These are phyloP conservation scores for Branchinecta lindahli DNA, from an alignment of 1,140 invertebrate species.

Conservation along the genomic window DNA sequence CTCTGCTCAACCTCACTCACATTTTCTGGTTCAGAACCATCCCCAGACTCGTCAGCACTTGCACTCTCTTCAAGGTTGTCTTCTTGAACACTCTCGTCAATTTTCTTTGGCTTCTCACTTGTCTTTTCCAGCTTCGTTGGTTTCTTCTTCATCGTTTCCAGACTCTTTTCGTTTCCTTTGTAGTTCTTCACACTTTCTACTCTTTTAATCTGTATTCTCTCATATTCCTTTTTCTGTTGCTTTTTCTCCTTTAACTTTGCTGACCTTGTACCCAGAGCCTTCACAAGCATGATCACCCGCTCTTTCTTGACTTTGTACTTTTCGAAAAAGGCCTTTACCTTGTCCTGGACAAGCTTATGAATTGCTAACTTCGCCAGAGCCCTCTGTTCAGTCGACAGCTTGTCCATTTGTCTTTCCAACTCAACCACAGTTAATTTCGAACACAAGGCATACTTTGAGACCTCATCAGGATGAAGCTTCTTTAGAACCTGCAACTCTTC, in stretches of 20 bases:
- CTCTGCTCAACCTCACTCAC: no score
- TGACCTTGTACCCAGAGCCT: background rate
- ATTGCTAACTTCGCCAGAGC: background rate
- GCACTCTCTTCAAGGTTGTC: no score
- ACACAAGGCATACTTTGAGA: background rate
- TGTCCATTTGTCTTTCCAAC: background rate
- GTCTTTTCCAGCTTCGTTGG: background rate
- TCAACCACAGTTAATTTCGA: background rate
- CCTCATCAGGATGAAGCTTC: background rate
- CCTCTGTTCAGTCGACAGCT: background rate
- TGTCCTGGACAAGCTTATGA: background rate
- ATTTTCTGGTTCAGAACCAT: no score
- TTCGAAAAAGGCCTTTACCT: background rate
- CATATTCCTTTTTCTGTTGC: background rate
- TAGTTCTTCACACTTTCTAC: background rate
- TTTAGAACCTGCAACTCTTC: background rate
- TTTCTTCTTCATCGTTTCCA: background rate
- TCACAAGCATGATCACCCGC: background rate
- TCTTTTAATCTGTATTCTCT: background rate
- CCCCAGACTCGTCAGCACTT: no score
- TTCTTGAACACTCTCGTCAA: no score
- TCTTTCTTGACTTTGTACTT: background rate
- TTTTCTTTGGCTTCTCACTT: no score
- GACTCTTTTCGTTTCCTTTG: no score
- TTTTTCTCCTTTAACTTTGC: background rate